Evolutionary conservation across 2,797 vertebrate genomes (phyloP), one percentile per base, ranked within the genome.

Genomic region (Tapirus indicus): DNA sequence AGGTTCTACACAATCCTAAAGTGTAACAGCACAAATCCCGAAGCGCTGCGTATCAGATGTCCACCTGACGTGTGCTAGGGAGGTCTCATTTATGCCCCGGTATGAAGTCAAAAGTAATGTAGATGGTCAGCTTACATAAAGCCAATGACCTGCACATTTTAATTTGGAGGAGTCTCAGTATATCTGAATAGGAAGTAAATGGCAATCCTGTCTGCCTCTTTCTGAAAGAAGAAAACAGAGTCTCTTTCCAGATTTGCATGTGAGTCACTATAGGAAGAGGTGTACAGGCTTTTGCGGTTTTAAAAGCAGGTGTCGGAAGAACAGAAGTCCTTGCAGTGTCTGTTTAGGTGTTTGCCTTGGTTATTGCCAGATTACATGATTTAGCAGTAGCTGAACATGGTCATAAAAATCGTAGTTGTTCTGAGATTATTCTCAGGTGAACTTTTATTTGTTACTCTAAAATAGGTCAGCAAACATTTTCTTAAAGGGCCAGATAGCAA

Each of bases 191-290:
- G 96, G 97, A 98, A 95, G 97, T 86, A 95, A 97, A 87, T 62
- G 95, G 77, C 88, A 95, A 96, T 90, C 78, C 95, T 95, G 78
- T 71, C 98, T 96, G 75, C 97, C 94, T 94, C 92, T 21, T 17
- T 23, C 89, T 88, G 38, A 54, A 44, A 72, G 77, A 92, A 52
- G 96, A 97, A 97, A 96, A 95, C 96, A 49, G 62, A 47, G 16
- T 20, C 47, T 89, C 91, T 92, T 98, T 98, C 89, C 95, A 97
- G 96, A 95, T 93, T 97, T 80, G 97, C 94, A 95, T 77, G 89
- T 92, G 88, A 88, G 11, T 23, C 44, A 17, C 21, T 20, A 0
- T 27, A 7, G 17, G 60, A 62, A 60, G 47, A 79, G 54, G n/a
- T 35, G 94, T 9, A 88, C 95, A 66, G 84, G 29, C 49, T 94